phyloP scores from a whole-genome alignment of 2,888 invertebrate species.

The Melanchra persicariae region DNA sequence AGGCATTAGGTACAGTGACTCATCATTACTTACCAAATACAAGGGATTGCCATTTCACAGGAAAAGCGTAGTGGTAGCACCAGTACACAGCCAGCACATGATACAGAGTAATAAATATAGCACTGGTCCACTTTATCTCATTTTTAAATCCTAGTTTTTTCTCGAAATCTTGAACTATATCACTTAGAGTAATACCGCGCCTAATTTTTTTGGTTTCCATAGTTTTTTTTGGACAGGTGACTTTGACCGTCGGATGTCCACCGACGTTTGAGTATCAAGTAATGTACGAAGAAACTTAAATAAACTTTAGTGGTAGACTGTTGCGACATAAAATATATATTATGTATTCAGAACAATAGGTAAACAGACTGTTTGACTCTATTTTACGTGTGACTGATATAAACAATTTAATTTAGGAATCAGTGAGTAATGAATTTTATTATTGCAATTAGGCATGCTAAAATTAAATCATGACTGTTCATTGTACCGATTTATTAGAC shows the following conservation, averaged over 20 bases:
- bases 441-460: conserved; percentile 11
- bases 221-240: conserved; percentile 22
- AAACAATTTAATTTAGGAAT: conserved; percentile 41
- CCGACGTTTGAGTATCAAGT: conserved; percentile 37
- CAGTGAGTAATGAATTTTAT: conserved; percentile 22
- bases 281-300: conserved; percentile 23
- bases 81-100: conserved; percentile 84
- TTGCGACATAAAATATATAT: conserved; percentile 36
- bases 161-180: conserved; percentile 79
- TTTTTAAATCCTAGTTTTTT: conserved; percentile 85
- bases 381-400: conserved; percentile 11
- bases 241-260: conserved; percentile 31
- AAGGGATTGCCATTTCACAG: conserved; percentile 85
- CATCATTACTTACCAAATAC: conserved; percentile 78
- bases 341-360: conserved; percentile 47
- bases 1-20: not conserved
- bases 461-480: conserved; percentile 29
- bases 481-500: conserved; percentile 1
- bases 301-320: conserved; percentile 31
- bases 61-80: conserved; percentile 83
- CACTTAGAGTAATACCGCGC: conserved; percentile 71
- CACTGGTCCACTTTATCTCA: conserved; percentile 86
- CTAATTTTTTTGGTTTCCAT: conserved; percentile 66
- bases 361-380: conserved; percentile 23
- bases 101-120: conserved; percentile 80